A percentile compares a stretch with the other conserved stretches of the same genome.
phyloP scores from a whole-genome alignment of 1,140 invertebrate species.

The Chrysoperla carnea region DNA sequence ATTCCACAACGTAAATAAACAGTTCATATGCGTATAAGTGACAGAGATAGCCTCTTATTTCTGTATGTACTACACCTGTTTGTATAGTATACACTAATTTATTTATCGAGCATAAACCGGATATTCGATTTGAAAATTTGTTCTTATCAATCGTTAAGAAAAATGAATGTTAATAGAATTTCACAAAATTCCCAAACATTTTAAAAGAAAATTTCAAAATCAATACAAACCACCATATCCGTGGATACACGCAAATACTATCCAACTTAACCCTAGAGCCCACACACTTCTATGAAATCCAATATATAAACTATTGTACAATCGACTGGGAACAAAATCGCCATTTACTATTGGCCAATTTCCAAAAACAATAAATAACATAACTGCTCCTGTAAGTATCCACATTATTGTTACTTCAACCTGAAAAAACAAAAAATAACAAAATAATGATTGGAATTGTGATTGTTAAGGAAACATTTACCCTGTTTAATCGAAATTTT shows the following conservation, averaged over 20 bases:
- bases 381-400: neutral
- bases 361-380: constrained; percentile 2
- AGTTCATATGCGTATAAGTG: no score
- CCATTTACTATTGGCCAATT: constrained; percentile 7
- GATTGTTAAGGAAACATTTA: constrained; percentile 1
- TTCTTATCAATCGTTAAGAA: no score
- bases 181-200: no score
- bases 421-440: neutral
- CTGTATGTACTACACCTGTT: no score
- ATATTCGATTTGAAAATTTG: no score
- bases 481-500: neutral
- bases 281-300: constrained; percentile 39
- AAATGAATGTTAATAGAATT: no score
- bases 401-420: neutral
- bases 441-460: neutral
- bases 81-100: no score
- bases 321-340: constrained; percentile 14
- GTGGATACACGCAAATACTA: constrained; percentile 44
- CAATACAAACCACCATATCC: constrained; percentile 36
- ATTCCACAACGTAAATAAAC: no score
- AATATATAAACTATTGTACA: constrained; percentile 37
- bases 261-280: constrained; percentile 40
- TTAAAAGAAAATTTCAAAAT: no score
- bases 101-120: no score
- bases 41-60: no score